phyloP scores from a whole-genome alignment of 2,113 vertebrate genomes.

The Scopus umbretta region DNA sequence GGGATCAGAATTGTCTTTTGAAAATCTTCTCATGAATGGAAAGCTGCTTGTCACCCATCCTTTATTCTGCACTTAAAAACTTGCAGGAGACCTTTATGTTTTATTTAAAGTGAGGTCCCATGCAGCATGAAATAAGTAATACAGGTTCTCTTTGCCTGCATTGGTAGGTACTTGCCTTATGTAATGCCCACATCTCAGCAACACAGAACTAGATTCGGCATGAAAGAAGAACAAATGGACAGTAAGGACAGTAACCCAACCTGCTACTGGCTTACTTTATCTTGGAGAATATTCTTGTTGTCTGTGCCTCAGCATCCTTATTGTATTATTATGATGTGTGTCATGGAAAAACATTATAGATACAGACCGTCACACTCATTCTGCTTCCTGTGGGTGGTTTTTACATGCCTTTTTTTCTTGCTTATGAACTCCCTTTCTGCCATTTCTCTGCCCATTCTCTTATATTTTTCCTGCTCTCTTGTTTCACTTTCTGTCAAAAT shows the following conservation, averaged over 20 bases:
- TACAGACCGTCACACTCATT: rapidly evolving
- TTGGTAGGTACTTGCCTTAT: neutral
- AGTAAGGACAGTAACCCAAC: neutral
- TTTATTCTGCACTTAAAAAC: neutral
- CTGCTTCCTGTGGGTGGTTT: rapidly evolving
- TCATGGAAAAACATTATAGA: neutral
- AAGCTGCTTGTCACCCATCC: neutral
- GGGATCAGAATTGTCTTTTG: neutral
- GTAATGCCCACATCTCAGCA: neutral
- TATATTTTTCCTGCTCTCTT: neutral
- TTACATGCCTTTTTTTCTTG: neutral
- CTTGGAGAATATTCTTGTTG: neutral
- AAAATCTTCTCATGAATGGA: neutral
- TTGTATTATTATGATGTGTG: neutral
- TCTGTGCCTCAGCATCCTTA: neutral
- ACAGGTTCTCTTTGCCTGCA: neutral
- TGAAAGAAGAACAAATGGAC: neutral
- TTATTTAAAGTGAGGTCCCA: neutral
- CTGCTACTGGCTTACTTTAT: neutral
- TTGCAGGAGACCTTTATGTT: neutral
- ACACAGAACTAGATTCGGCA: neutral
- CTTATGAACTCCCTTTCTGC: neutral
- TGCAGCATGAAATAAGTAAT: neutral
- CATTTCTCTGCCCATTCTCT: neutral
- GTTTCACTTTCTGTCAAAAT: neutral